These are phyloP conservation scores for Schizopygopsis pylzovi DNA, from an alignment of 2,797 vertebrate species.

Conservation along the genomic window DNA sequence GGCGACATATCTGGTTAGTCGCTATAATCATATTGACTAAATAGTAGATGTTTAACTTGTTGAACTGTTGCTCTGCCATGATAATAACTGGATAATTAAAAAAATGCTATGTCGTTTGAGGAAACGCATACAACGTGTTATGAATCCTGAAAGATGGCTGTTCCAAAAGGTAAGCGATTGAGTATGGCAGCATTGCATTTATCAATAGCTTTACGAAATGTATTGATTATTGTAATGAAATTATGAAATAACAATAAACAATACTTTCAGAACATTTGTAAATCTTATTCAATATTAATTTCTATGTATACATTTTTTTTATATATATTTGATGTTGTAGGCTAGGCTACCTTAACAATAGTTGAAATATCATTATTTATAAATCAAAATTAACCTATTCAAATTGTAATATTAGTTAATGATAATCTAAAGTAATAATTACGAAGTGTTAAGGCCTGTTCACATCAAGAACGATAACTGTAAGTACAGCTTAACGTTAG, in stretches of 20 bases:
- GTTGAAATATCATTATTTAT: neutral
- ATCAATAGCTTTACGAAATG: neutral
- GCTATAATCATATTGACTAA: neutral
- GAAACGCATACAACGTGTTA: too few relatives aligned
- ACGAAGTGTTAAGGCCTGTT: too few relatives aligned
- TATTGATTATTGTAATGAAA: neutral
- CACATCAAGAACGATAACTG: too few relatives aligned
- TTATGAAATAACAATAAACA: neutral
- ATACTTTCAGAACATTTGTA: neutral
- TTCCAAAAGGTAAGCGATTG: too few relatives aligned
- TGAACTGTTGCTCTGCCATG: neutral
- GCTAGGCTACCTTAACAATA: neutral
- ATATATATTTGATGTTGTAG: neutral
- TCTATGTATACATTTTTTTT: neutral
- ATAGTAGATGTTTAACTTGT: neutral
- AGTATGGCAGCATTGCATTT: neutral
- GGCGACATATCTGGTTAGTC: neutral
- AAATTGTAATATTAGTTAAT: neutral
- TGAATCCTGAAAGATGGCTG: too few relatives aligned
- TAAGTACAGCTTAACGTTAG: too few relatives aligned
- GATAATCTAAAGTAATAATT: neutral
- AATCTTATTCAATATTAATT: neutral
- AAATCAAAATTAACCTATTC: neutral
- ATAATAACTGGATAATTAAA: neutral
- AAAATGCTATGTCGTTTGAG: too few relatives aligned